phyloP scores from a whole-genome alignment of 2,113 vertebrate species.

The Vidua chalybeata region DNA sequence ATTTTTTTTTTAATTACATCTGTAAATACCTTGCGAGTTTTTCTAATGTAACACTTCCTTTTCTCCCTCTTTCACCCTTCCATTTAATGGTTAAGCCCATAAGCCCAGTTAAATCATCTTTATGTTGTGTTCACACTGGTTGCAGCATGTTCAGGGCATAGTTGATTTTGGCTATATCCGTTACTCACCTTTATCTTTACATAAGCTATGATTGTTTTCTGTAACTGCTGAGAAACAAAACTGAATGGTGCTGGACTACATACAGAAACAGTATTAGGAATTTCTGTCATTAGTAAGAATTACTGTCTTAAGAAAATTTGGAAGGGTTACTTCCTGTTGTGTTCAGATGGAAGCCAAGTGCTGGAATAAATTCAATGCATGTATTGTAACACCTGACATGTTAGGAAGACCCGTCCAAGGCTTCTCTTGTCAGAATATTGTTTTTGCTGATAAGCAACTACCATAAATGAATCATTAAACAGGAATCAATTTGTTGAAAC shows the following conservation, averaged over 20 bases:
- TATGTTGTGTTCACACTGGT: not conserved
- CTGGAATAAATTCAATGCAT: not conserved
- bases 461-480: not conserved
- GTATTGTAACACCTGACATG: not conserved
- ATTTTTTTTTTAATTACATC: not conserved
- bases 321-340: not conserved
- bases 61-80: not conserved
- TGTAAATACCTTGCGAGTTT: not conserved
- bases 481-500: not conserved
- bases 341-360: not conserved
- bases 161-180: not conserved
- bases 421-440: not conserved
- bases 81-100: not conserved
- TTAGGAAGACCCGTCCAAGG: not conserved
- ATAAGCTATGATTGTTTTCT: not conserved
- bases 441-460: not conserved
- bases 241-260: not conserved
- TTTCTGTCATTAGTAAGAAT: not conserved
- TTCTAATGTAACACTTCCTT: not conserved
- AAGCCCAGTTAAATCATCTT: not conserved
- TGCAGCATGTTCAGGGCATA: not conserved
- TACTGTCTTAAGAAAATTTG: not conserved
- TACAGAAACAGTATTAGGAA: not conserved
- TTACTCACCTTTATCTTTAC: not conserved
- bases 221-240: not conserved